Evolutionary conservation across 1,140 invertebrate species (phyloP), one percentile per base, ranked within the genome.

Genomic region (Brachionus rotundiformis): DNA sequence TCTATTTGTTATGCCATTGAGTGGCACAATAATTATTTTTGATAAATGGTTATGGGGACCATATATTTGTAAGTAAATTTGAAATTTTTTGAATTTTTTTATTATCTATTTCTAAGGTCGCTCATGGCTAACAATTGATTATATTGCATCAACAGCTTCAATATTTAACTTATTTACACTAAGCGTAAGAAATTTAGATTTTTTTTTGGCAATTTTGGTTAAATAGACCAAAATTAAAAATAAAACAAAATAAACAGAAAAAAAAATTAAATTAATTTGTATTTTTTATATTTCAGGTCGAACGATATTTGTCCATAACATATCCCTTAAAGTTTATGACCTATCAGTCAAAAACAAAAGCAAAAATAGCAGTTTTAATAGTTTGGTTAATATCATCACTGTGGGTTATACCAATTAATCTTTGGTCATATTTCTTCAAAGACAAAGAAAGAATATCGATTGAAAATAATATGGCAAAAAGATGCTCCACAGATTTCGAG

Each of bases 281-380:
- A 11, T 41, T 41, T 41, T 41, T 41, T 41, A 11, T 41, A 86
- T 90, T 41, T n/a, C 86, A 85, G 83, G 83, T 87, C 6, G 87
- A 87, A 82, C 83, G 87, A 41, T 88, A 87, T 82, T 87, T 87
- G 85, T 90, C 90, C 25, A 91, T 92, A 13, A 90, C 90, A 7
- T 88, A 89, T 16, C 91, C 91, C 27, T 84, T 92, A 1, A 88
- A 89, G 76, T 92, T 92, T 84, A 86, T 91, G 16, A 85, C 89
- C 8, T 89, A 89, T 84, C 83, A 91, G 71, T 92, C 91, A 8
- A 90, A 90, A 82, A 25, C 36, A 39, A 54, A 59, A 76, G 71
- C 71, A n/a, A 41, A 63, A 65, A 84, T 88, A n/a, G 88, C 89
- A 85, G 91, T 91, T 63, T 90, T 87, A 4, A 81, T 88, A 5